Conservation (phyloP, 2,113 vertebrate genomes). For the Etheostoma cragini region DNA sequence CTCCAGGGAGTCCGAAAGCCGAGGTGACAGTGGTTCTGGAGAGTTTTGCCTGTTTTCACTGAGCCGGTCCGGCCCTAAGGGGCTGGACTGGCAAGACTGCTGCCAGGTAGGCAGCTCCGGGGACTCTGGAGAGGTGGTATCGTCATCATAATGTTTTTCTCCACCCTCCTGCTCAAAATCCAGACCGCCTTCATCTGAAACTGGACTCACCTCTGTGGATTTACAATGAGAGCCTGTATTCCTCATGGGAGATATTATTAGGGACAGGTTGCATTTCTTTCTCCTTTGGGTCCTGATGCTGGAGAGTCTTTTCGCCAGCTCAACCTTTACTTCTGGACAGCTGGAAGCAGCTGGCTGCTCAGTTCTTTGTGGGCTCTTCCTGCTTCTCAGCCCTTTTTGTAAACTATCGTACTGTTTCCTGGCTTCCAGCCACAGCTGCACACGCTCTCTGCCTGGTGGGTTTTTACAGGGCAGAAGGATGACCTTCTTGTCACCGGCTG, state of each 20-base stretch:
- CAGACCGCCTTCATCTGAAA: constrained; percentile 51
- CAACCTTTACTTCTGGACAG: constrained; percentile 12
- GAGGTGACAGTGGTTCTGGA: constrained; percentile 52
- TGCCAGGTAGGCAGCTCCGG: constrained; percentile 91
- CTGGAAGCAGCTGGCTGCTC: constrained; percentile 44
- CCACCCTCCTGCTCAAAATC: constrained; percentile 70
- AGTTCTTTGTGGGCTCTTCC: neutral
- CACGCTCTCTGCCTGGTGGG: constrained; percentile 91
- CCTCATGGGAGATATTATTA: constrained; percentile 66
- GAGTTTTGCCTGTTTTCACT: constrained; percentile 39
- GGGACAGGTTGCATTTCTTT: constrained; percentile 73
- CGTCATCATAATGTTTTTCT: constrained; percentile 67
- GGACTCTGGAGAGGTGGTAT: constrained; percentile 86
- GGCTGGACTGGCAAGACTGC: constrained; percentile 79
- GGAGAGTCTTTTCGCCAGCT: constrained; percentile 64
- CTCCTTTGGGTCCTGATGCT: constrained; percentile 69
- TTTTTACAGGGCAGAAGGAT: constrained; percentile 95
- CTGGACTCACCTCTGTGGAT: constrained; percentile 65
- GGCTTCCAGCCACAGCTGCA: constrained; percentile 95
- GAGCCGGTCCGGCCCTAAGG: constrained; percentile 45
- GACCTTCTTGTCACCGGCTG: constrained; percentile 89
- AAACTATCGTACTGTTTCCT: constrained; percentile 91
- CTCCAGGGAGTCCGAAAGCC: constrained; percentile 44
- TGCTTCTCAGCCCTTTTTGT: constrained; percentile 77
- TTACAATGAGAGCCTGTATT: constrained; percentile 54